These are phyloP conservation scores for Sebastes taczanowskii DNA, from an alignment of 2,797 vertebrate species.

Conservation along the genomic window DNA sequence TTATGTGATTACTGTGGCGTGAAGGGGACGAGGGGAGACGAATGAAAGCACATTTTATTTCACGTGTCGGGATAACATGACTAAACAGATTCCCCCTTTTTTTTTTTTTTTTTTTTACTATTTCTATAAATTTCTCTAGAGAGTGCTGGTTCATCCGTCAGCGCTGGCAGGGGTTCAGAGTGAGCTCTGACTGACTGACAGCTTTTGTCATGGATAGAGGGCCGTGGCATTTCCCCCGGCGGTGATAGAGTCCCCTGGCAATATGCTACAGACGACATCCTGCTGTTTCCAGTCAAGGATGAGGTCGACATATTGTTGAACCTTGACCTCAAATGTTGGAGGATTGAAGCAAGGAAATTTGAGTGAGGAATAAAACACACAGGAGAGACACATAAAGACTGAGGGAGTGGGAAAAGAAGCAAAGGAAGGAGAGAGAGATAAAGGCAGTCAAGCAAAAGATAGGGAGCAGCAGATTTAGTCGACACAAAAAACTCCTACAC, in stretches of 20 bases:
- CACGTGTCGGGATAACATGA: slow-evolving; percentile 34
- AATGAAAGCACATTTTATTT: slow-evolving; percentile 49
- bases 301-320: slow-evolving; percentile 31
- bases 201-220: slow-evolving; percentile 37
- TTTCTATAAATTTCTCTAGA: slow-evolving; percentile 18
- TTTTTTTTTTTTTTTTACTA: slow-evolving; percentile 3
- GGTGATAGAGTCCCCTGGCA: neutral
- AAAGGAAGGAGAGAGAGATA: slow-evolving; percentile 32
- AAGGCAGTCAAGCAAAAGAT: slow-evolving; percentile 46
- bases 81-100: slow-evolving; percentile 15
- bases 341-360: neutral
- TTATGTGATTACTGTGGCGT: slow-evolving; percentile 57
- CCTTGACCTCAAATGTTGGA: slow-evolving; percentile 20
- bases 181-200: slow-evolving; percentile 50
- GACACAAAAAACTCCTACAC: slow-evolving; percentile 65
- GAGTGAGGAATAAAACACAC: neutral
- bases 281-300: slow-evolving; percentile 34
- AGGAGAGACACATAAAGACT: neutral
- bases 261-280: slow-evolving; percentile 24
- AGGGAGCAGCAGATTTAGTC: slow-evolving; percentile 56
- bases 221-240: neutral
- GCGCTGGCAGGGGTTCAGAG: slow-evolving; percentile 15
- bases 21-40: slow-evolving; percentile 31
- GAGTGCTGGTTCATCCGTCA: slow-evolving; percentile 25
- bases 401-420: slow-evolving; percentile 42